Conservation (phyloP, 1,140 invertebrate genomes). For the Brachionus manjavacas region DNA sequence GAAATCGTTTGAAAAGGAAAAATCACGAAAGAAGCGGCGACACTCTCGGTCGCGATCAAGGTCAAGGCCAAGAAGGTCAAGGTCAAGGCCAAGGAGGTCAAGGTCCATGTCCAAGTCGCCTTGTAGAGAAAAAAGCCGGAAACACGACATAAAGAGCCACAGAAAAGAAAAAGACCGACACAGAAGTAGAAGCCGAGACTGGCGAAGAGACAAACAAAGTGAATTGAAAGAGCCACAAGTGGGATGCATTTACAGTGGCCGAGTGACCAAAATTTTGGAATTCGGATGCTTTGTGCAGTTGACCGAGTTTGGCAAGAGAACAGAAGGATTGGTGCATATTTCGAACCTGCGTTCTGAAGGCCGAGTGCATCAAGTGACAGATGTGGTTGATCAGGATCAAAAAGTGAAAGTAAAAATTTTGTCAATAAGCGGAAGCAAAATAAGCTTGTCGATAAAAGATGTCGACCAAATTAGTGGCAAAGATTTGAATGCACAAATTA, state of each 20-base stretch:
- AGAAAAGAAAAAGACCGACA: slow-evolving; percentile 41
- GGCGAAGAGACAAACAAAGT: slow-evolving; percentile 40
- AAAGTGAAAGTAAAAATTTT: slow-evolving; percentile 73
- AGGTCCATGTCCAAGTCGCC: neutral
- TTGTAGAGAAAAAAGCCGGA: neutral
- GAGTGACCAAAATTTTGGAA: slow-evolving; percentile 87
- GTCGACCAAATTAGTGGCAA: slow-evolving; percentile 88
- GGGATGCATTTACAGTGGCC: slow-evolving; percentile 77
- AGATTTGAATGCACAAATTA: slow-evolving; percentile 74
- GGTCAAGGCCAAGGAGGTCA: neutral
- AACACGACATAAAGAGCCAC: slow-evolving; percentile 31
- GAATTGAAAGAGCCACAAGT: slow-evolving; percentile 61
- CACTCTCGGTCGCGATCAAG: slow-evolving; percentile 43
- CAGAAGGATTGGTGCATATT: slow-evolving; percentile 92
- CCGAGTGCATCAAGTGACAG: slow-evolving; percentile 83
- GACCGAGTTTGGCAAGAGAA: slow-evolving; percentile 66
- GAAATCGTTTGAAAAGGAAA: slow-evolving; percentile 45
- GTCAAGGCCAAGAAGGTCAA: slow-evolving; percentile 22
- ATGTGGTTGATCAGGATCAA: slow-evolving; percentile 83
- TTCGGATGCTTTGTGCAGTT: slow-evolving; percentile 97
- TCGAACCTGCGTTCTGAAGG: slow-evolving; percentile 80
- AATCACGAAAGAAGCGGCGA: slow-evolving; percentile 47
- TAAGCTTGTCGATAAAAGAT: slow-evolving; percentile 95
- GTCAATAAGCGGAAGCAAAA: slow-evolving; percentile 83
- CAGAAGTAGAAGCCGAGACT: slow-evolving; percentile 41